phyloP scores from a whole-genome alignment of 1,140 invertebrate genomes.

The Limonius californicus region DNA sequence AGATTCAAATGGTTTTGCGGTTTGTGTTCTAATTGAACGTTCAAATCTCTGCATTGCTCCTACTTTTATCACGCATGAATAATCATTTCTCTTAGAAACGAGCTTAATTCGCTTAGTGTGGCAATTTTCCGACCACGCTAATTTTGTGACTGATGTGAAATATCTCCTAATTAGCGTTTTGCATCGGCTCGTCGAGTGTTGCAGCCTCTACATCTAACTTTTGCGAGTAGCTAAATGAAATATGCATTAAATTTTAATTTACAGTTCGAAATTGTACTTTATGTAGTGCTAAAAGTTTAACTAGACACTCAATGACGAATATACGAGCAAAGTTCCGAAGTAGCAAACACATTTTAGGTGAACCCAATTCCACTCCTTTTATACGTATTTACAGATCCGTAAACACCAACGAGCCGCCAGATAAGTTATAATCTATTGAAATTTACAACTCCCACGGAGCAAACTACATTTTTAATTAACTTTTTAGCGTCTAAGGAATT shows the following conservation, averaged over 20 bases:
- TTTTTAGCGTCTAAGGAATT: not conserved
- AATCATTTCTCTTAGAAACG: not conserved
- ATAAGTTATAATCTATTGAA: constrained; percentile 30
- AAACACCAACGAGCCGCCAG: constrained; percentile 19
- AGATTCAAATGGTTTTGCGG: not conserved
- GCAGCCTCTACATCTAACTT: not conserved
- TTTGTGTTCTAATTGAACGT: constrained; percentile 9
- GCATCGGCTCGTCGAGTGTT: too few relatives aligned
- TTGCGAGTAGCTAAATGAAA: not conserved
- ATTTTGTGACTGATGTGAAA: not conserved
- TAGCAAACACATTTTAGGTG: constrained; percentile 27
- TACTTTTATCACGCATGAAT: not conserved
- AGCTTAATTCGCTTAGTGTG: not conserved
- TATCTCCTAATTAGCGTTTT: not conserved
- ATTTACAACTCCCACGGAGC: constrained; percentile 22
- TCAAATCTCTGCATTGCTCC: not conserved
- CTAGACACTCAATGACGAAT: constrained; percentile 26
- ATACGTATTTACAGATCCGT: constrained; percentile 27
- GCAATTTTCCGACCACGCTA: not conserved
- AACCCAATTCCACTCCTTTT: constrained; percentile 21
- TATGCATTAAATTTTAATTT: constrained; percentile 12
- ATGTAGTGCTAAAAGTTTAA: constrained; percentile 17
- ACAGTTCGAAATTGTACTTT: not conserved
- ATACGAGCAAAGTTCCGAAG: constrained; percentile 23
- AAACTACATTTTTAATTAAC: constrained; percentile 30